phyloP scores from a whole-genome alignment of 1,140 invertebrate genomes.

The Orius laevigatus region DNA sequence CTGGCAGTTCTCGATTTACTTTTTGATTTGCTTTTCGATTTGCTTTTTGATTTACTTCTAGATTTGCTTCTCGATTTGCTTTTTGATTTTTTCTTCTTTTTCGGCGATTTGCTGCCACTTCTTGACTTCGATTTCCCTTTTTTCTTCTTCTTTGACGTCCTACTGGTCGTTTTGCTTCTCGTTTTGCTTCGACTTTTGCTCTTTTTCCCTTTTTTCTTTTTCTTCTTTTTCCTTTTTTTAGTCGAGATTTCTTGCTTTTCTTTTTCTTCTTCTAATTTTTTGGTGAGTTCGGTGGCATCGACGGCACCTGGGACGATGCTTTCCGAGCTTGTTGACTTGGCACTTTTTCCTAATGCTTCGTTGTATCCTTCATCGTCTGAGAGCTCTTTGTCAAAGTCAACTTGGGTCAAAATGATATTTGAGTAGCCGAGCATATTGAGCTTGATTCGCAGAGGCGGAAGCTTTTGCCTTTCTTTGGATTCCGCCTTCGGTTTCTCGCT shows the following conservation, averaged over 20 bases:
- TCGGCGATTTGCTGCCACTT: background rate
- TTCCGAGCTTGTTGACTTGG: background rate
- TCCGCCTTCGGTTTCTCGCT: background rate
- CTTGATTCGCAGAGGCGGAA: too few relatives aligned
- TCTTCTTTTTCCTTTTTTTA: background rate
- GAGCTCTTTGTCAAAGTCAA: too few relatives aligned
- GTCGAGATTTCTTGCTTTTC: background rate
- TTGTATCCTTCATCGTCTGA: too few relatives aligned
- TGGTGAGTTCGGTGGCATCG: too few relatives aligned
- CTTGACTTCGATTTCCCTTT: background rate
- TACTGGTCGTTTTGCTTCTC: background rate
- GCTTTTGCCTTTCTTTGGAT: background rate
- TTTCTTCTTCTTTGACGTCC: background rate
- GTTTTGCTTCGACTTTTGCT: background rate
- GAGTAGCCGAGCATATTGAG: too few relatives aligned
- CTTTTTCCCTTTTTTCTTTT: background rate
- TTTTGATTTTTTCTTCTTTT: background rate
- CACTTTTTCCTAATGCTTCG: background rate
- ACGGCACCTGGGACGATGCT: background rate
- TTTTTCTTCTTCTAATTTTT: background rate
- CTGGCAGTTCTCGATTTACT: background rate
- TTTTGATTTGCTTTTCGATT: background rate
- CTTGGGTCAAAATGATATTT: too few relatives aligned
- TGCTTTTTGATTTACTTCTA: background rate
- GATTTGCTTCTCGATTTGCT: background rate